A percentile compares a stretch with the other conserved stretches of the same genome.
Evolutionary conservation across 2,797 vertebrate genomes (phyloP).

Genomic region (Salmo trutta): DNA sequence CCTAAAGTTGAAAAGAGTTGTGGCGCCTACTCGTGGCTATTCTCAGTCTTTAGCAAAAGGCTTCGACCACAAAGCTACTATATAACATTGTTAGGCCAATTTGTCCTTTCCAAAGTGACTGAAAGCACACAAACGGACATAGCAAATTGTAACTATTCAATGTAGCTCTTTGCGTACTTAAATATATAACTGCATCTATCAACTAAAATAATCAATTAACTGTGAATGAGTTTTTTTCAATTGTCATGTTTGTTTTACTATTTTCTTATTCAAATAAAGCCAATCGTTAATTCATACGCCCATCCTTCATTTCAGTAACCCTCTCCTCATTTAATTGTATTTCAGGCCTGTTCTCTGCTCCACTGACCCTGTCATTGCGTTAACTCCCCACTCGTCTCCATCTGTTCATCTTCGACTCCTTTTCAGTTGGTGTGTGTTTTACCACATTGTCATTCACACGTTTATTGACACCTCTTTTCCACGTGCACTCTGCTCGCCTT

Average conservation of each 20-base stretch:
- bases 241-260: background rate
- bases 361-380: constrained; percentile 24
- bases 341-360: background rate
- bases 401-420: constrained; percentile 71
- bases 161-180: background rate
- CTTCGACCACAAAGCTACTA: background rate
- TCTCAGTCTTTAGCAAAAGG: background rate
- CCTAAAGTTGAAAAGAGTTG: constrained; percentile 45
- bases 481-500: constrained; percentile 67
- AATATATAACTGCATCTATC: background rate
- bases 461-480: constrained; percentile 67
- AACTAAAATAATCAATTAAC: background rate
- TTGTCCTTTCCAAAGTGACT: background rate
- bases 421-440: constrained; percentile 64
- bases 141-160: background rate
- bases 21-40: constrained; percentile 66
- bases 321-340: background rate
- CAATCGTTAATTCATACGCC: background rate
- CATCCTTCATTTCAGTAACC: background rate
- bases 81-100: background rate
- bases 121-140: background rate
- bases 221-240: background rate
- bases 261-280: background rate
- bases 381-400: constrained; percentile 57
- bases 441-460: constrained; percentile 74